Percentiles rank a stretch among this genome's conserved stretches.
Conservation (phyloP, 1,140 invertebrate genomes). For the Pogonus chalceus region DNA sequence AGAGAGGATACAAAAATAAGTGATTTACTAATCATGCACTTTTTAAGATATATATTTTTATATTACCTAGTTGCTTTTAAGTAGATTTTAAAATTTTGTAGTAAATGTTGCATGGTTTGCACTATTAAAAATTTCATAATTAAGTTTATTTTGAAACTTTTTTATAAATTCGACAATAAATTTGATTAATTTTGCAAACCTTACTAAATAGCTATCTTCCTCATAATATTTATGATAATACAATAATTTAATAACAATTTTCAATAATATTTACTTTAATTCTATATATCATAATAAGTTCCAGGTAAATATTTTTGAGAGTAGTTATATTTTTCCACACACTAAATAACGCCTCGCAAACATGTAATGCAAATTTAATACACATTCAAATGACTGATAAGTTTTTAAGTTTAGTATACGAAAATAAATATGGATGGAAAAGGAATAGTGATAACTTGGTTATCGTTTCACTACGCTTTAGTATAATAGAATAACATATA, state of each 20-base stretch:
- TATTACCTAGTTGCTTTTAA: slow-evolving; percentile 2
- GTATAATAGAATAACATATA: no score
- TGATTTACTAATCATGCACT: background rate
- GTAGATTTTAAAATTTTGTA: background rate
- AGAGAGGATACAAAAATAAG: no score
- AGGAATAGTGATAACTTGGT: no score
- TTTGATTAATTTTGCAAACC: slow-evolving; percentile 2
- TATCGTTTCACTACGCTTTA: no score
- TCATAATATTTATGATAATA: no score
- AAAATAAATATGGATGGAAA: background rate
- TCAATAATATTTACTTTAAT: no score
- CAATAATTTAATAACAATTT: no score
- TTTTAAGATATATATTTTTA: background rate
- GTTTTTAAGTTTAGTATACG: slow-evolving; percentile 2
- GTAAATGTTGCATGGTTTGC: background rate
- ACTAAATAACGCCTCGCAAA: background rate
- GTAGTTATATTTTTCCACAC: background rate
- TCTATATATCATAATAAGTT: no score
- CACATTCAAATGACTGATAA: background rate
- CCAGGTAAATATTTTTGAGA: no score
- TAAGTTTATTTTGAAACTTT: background rate
- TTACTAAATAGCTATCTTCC: background rate
- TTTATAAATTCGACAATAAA: background rate
- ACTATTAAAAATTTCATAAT: background rate
- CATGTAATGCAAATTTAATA: background rate